Base-by-base conservation (phyloP, 1,140 invertebrate genomes). In the Cherax destructor region DNA sequence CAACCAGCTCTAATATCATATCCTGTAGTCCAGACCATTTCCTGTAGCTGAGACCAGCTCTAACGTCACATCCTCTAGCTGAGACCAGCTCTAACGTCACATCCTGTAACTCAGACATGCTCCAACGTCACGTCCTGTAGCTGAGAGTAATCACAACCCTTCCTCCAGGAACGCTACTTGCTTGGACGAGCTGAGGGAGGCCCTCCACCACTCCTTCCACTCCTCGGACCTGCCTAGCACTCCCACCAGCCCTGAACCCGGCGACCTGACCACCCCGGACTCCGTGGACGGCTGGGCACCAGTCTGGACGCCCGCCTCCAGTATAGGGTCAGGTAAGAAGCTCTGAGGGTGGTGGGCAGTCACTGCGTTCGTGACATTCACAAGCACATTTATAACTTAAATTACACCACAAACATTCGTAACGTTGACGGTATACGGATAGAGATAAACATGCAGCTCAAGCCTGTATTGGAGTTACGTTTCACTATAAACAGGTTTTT, bases 231-330 rank as follows among this genome's bases (percentile, higher is more conserved):
- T n/a, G 65, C 16, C 41, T 18, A 21, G 59, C 9, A 41, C 52
- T n/a, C 56, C 30, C 56, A 21, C 1, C 56, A 61, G 52, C 11
- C 81, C 81, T n/a, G 88, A 91, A 41, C 74, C 74, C 18, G 30
- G 30, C 3, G 88, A 85, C 18, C 81, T 91, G 24, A 78, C 81
- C 72, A 91, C 88, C n/a, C 88, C 88, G 21, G 88, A 91, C 81
- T 91, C 88, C 9, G 76, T 91, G 21, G 88, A 91, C 52, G 81
- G 88, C 52, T 91, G 88, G 88, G 81, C 49, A 78, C 88, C 88
- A 0, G 83, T 85, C 30, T 91, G 88, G 88, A 91, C 88, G 1
- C 88, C 88, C 9, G 88, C 88, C 50, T 91, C 88, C 59, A 91
- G 88, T 30, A 78, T 91, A 30, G 88, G 81, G 50, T 84, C 88